These are phyloP conservation scores for Oreotrochilus melanogaster DNA, from an alignment of 2,113 vertebrate genomes.

Conservation along the genomic window DNA sequence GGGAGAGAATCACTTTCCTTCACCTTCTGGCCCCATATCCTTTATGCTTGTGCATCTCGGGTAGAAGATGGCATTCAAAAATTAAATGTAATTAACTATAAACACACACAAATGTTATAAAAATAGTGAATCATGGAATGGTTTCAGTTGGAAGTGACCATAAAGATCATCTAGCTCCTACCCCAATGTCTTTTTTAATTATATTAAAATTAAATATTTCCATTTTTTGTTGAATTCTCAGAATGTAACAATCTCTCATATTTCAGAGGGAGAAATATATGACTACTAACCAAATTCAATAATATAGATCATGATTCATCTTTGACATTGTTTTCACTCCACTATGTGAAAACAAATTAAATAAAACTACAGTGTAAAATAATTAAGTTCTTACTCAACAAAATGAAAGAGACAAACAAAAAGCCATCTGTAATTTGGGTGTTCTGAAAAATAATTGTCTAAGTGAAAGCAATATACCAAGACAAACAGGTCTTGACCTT, in stretches of 20 bases:
- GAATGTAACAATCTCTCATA: neutral
- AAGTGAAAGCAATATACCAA: neutral
- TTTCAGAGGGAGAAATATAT: neutral
- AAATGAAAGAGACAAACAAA: neutral
- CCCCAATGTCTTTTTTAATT: no score
- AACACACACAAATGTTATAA: neutral
- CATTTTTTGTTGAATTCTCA: neutral
- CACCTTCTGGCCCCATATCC: no score
- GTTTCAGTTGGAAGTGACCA: no score
- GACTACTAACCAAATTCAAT: neutral
- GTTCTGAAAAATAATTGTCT: neutral
- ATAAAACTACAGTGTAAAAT: neutral
- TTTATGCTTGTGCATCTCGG: neutral
- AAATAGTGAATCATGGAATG: neutral
- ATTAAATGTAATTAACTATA: neutral
- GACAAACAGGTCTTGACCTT: neutral
- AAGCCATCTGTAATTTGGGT: neutral
- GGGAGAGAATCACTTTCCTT: neutral
- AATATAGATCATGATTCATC: neutral
- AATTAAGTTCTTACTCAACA: neutral
- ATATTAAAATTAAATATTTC: neutral
- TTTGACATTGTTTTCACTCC: neutral
- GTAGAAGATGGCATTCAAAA: neutral
- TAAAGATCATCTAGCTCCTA: no score
- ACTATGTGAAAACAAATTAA: neutral